phyloP scores from a whole-genome alignment of 2,113 vertebrate species.

The Lathamus discolor region DNA sequence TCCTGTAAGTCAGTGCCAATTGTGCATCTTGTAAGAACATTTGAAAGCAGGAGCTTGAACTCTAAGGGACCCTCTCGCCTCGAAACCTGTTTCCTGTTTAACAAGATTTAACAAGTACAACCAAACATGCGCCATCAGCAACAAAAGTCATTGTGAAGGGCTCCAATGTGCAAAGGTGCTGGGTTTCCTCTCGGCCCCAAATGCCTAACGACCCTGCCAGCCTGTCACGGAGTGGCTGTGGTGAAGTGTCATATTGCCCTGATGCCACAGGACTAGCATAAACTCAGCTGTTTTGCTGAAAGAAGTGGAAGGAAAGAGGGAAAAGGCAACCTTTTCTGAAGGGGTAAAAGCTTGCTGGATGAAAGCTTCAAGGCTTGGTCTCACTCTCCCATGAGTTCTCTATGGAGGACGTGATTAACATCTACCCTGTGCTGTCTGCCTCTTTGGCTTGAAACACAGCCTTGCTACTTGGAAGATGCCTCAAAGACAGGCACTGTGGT shows the following conservation, averaged over 20 bases:
- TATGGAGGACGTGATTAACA: background rate
- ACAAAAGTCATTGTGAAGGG: constrained; percentile 69
- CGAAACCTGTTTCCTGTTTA: constrained; percentile 83
- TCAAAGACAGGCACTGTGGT: background rate
- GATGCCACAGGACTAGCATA: background rate
- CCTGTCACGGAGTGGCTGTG: background rate
- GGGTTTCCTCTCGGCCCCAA: constrained; percentile 36
- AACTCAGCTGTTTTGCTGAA: background rate
- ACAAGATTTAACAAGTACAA: constrained; percentile 77
- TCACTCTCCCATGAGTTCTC: background rate
- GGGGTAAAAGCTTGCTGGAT: background rate
- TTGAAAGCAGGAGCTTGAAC: constrained; percentile 76
- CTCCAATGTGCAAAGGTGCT: constrained; percentile 53
- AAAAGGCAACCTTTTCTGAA: background rate
- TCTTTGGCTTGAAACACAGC: background rate
- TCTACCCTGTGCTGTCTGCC: background rate
- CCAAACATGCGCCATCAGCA: constrained; percentile 72
- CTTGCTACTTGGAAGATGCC: fast-evolving
- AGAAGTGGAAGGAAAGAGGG: background rate
- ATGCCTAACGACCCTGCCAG: fast-evolving
- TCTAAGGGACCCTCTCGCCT: constrained; percentile 74
- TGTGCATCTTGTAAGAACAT: constrained; percentile 81
- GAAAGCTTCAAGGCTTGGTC: background rate
- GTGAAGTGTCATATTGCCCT: fast-evolving
- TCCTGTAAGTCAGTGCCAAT: constrained; percentile 77